Percentiles rank a stretch among this genome's conserved stretches.
Evolutionary conservation across 2,797 vertebrate genomes (phyloP).

Genomic region (Brotula barbata): DNA sequence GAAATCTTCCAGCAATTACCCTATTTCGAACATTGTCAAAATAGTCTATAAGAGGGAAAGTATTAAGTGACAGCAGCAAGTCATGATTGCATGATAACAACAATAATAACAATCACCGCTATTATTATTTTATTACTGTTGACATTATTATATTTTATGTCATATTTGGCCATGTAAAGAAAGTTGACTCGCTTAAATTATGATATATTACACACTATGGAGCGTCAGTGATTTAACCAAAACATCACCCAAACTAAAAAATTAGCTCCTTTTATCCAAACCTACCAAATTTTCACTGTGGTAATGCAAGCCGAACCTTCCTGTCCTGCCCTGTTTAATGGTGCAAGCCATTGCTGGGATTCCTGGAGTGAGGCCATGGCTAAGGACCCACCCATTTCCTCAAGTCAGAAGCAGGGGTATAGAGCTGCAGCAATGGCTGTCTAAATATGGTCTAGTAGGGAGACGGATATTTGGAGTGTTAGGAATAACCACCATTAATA

Average conservation of each 20-base stretch:
- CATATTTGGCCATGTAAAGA: no score
- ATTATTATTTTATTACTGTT: no score
- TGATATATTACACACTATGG: no score
- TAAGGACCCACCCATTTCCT: conserved; percentile 66
- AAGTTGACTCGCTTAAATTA: no score
- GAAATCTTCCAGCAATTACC: no score
- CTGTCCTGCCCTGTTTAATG: conserved; percentile 42
- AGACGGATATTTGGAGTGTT: conserved; percentile 27
- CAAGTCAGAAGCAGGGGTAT: conserved; percentile 32
- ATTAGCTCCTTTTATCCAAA: conserved; percentile 15
- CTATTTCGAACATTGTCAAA: no score
- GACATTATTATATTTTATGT: no score
- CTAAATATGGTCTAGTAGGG: conserved; percentile 62
- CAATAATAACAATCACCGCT: background rate
- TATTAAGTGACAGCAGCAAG: conserved; percentile 1
- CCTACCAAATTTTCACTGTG: conserved; percentile 17
- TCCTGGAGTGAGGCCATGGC: conserved; percentile 57
- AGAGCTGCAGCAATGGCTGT: conserved; percentile 42
- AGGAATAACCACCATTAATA: conserved; percentile 42
- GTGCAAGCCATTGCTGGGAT: conserved; percentile 58
- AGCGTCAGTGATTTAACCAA: no score
- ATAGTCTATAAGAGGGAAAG: no score
- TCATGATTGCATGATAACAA: background rate
- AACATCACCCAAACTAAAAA: background rate
- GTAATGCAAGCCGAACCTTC: conserved; percentile 36